Evolutionary conservation across 2,888 invertebrate species (phyloP), one percentile per base, ranked within the genome.

Genomic region (Leptogaster cylindrica): DNA sequence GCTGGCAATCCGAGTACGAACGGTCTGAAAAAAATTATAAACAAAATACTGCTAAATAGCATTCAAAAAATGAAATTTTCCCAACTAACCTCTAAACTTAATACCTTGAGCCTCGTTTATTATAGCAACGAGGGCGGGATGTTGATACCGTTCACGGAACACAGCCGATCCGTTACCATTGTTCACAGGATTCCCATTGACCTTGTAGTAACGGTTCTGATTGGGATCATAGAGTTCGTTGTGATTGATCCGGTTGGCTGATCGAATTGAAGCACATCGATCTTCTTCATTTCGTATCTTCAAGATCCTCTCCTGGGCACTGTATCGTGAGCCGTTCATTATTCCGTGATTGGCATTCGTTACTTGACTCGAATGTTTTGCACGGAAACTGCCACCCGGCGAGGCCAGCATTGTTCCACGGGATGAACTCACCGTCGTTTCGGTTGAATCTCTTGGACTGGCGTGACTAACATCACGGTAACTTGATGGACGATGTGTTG

Each of bases 1-100:
- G 82, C 76, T 84, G 84, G 72, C 85, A 85, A 75, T 86, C 85
- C 73, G 85, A 85, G 74, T 84, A 84, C 58, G 86, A 85, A 75
- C 86, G 84, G 78, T 86, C 86, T 86, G 78, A 65, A 82, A 81
- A 25, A 31, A 39, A 51, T 52, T 83, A 76, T 14, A 80, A 10
- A 73, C 27, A 66, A 55, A 48, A 14, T 23, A 64, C 5, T 46
- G 33, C 6, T 20, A 46, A 27, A 52, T 64, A 23, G 52, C 8
- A 33, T 27, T 16, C 31, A 33, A 33, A 39, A 6, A 10, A 28
- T 12, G 3, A 18, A 48, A n/a, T 20, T n/a, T 28, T 25, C 52
- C 66, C 50, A 41, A 66, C 39, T 69, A 73, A 80, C 80, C 80
- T 77, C 80, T 75, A 73, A 79, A 80, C 75, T 79, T 79, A 52